Conservation (phyloP, 2,797 vertebrate genomes). For the Eremophila alpestris region DNA sequence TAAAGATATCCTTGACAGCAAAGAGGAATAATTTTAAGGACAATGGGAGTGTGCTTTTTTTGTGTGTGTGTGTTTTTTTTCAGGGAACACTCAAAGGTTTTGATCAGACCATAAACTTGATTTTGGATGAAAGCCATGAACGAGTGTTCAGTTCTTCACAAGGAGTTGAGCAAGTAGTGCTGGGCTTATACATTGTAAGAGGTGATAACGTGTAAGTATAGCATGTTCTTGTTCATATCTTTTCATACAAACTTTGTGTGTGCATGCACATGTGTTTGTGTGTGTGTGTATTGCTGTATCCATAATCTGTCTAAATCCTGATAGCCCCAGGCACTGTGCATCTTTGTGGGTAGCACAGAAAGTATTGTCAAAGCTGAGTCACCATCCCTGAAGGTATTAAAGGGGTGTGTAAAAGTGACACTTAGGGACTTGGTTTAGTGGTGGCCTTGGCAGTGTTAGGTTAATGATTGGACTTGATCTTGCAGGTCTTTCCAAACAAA, state of each 20-base stretch:
- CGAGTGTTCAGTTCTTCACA: constrained; percentile 97
- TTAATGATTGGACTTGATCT: background rate
- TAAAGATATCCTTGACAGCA: background rate
- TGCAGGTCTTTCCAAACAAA: background rate
- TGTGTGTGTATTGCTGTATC: background rate
- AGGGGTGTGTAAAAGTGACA: too few relatives aligned
- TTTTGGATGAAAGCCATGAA: constrained; percentile 98
- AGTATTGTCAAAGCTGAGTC: background rate
- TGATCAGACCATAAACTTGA: constrained; percentile 99
- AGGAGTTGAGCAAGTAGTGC: constrained; percentile 97
- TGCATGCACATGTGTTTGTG: background rate
- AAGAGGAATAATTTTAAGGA: background rate
- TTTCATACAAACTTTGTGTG: background rate
- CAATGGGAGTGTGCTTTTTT: background rate
- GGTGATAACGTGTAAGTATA: constrained; percentile 97
- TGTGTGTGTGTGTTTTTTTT: background rate
- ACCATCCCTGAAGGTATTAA: background rate
- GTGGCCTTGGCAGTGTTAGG: background rate
- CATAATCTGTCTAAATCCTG: background rate
- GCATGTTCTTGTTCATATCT: background rate
- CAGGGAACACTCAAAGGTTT: constrained; percentile 98
- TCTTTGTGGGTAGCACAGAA: background rate
- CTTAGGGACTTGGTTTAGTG: background rate
- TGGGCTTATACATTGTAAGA: constrained; percentile 96
- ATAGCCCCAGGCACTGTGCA: background rate